phyloP scores from a whole-genome alignment of 2,113 vertebrate species.

The Mustela nigripes region DNA sequence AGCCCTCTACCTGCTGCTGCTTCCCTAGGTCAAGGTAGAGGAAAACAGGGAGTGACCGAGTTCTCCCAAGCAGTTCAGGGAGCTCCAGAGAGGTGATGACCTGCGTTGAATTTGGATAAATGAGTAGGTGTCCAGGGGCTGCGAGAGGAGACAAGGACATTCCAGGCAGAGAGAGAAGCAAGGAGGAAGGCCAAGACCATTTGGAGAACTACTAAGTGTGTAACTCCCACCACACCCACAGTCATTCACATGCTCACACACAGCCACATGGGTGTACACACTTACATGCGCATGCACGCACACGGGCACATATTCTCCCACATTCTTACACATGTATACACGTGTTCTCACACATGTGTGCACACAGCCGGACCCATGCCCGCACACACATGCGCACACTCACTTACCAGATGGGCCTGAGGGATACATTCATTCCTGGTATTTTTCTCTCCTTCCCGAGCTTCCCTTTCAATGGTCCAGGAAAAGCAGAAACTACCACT shows the following conservation, averaged over 20 bases:
- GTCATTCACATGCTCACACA: background rate
- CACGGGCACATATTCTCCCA: background rate
- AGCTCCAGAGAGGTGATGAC: background rate
- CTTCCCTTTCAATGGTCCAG: background rate
- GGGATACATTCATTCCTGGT: background rate
- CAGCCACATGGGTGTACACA: background rate
- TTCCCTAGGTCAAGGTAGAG: background rate
- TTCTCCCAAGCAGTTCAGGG: background rate
- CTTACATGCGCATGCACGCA: background rate
- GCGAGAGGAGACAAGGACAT: background rate
- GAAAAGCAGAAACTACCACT: background rate
- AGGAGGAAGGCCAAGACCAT: background rate
- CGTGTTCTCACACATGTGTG: background rate
- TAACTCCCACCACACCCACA: background rate
- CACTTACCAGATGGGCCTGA: background rate
- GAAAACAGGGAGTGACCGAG: background rate
- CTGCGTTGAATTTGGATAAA: background rate
- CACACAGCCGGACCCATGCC: background rate
- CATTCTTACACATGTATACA: background rate
- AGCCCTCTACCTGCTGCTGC: background rate
- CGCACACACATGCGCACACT: background rate
- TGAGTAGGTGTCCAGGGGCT: background rate
- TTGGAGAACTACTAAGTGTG: background rate
- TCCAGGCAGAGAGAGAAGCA: background rate
- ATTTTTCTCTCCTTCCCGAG: background rate